These are phyloP conservation scores for Dysdera silvatica DNA, from an alignment of 1,140 invertebrate species.

Conservation along the genomic window DNA sequence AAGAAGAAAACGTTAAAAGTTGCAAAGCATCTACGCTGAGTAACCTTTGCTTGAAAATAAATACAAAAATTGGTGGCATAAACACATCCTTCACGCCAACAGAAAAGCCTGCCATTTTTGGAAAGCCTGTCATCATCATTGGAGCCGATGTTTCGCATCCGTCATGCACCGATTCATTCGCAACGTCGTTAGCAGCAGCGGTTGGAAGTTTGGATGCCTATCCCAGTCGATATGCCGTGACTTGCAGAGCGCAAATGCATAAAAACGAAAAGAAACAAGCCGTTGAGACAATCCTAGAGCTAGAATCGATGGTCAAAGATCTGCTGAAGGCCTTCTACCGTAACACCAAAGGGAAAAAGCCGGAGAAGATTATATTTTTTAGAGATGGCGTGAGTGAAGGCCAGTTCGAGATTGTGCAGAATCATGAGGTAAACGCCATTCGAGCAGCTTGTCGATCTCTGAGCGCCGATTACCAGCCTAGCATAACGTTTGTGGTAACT, in stretches of 20 bases:
- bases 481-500: conserved; percentile 34
- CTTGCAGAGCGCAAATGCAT: conserved; percentile 20
- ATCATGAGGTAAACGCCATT: conserved; percentile 31
- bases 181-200: conserved; percentile 77
- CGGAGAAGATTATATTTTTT: conserved; percentile 44
- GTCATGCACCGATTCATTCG: too few species aligned
- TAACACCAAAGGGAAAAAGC: conserved; percentile 28
- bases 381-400: conserved; percentile 49
- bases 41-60: conserved; percentile 77
- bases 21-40: conserved; percentile 46
- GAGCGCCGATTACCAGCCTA: conserved; percentile 42
- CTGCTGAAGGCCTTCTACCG: conserved; percentile 45
- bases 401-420: conserved; percentile 41
- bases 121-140: conserved; percentile 56
- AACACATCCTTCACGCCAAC: conserved; percentile 48
- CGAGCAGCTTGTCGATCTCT: conserved; percentile 25
- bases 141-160: conserved; percentile 86
- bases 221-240: conserved; percentile 23
- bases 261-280: conserved; percentile 10
- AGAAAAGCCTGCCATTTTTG: conserved; percentile 39
- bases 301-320: conserved; percentile 59
- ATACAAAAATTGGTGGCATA: conserved; percentile 72
- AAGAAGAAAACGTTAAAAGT: conserved; percentile 49
- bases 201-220: conserved; percentile 30
- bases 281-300: conserved; percentile 43